phyloP scores from a whole-genome alignment of 92 coral and sea anemone species.

The Zoanthus sansibaricus region DNA sequence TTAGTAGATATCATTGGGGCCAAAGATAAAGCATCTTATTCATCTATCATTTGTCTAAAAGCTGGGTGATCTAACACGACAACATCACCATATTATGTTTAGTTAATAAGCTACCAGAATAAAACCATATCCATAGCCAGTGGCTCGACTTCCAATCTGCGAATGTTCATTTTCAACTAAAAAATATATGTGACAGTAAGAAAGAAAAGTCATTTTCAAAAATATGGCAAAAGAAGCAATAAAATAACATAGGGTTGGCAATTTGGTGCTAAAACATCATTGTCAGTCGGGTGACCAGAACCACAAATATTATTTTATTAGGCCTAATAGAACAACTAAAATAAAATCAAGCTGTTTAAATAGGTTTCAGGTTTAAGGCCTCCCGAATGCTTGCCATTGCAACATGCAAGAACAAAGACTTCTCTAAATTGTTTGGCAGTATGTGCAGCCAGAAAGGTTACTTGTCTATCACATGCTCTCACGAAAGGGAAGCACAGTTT shows the following conservation, averaged over 20 bases:
- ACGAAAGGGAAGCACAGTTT: slow-evolving; percentile 48
- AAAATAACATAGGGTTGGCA: neutral
- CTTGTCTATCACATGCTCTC: slow-evolving; percentile 47
- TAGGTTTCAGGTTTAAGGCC: slow-evolving; percentile 8
- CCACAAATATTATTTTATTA: neutral
- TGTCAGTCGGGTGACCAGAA: neutral
- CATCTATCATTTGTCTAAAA: neutral
- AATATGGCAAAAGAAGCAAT: neutral
- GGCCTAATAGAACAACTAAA: neutral
- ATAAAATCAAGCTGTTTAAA: neutral
- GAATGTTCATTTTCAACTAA: too few relatives aligned
- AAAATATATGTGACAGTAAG: slow-evolving; percentile 25
- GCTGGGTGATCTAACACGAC: slow-evolving; percentile 2
- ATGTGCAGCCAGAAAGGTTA: slow-evolving; percentile 50
- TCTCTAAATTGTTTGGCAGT: slow-evolving; percentile 38
- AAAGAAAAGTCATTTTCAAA: neutral
- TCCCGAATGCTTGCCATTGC: slow-evolving; percentile 55
- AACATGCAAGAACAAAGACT: slow-evolving; percentile 48
- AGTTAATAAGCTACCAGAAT: too few relatives aligned
- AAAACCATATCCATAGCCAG: too few relatives aligned
- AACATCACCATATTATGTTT: too few relatives aligned
- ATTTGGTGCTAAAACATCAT: neutral
- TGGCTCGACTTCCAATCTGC: too few relatives aligned
- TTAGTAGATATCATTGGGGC: slow-evolving; percentile 11
- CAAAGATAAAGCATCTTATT: slow-evolving; percentile 2